Conservation (phyloP, 2,113 vertebrate species). For the Calyptomena viridis region DNA sequence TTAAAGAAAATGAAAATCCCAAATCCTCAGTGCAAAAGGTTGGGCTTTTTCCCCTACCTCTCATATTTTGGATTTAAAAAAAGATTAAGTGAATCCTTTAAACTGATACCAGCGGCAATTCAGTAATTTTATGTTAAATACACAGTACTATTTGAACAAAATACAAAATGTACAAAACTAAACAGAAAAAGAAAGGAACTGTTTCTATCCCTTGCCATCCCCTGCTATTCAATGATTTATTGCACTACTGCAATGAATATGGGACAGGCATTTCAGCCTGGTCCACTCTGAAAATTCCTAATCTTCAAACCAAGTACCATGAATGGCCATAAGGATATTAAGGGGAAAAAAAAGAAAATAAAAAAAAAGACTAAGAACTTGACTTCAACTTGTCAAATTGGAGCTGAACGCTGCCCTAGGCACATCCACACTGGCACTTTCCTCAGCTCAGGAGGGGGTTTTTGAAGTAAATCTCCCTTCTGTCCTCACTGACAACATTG, state of each 20-base stretch:
- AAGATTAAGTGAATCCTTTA: slow-evolving; percentile 57
- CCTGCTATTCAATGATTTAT: slow-evolving; percentile 29
- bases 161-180: slow-evolving; percentile 15
- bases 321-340: neutral
- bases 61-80: slow-evolving; percentile 39
- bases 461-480: neutral
- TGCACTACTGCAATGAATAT: neutral
- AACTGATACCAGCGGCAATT: slow-evolving; percentile 37
- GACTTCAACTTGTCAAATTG: neutral
- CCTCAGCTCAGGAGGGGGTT: neutral
- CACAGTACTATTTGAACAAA: slow-evolving; percentile 37
- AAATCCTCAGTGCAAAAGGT: slow-evolving; percentile 46
- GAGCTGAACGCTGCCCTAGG: neutral
- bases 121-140: slow-evolving; percentile 56
- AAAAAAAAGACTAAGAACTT: neutral
- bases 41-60: neutral
- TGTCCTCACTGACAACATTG: neutral
- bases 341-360: neutral
- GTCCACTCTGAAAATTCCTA: neutral
- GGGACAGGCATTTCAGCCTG: neutral
- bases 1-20: slow-evolving; percentile 60
- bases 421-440: rapidly evolving
- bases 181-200: slow-evolving; percentile 5
- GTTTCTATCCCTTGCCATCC: neutral
- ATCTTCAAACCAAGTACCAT: neutral